These are phyloP conservation scores for Chrysocyon brachyurus DNA, from an alignment of 2,797 vertebrate species.

Conservation along the genomic window DNA sequence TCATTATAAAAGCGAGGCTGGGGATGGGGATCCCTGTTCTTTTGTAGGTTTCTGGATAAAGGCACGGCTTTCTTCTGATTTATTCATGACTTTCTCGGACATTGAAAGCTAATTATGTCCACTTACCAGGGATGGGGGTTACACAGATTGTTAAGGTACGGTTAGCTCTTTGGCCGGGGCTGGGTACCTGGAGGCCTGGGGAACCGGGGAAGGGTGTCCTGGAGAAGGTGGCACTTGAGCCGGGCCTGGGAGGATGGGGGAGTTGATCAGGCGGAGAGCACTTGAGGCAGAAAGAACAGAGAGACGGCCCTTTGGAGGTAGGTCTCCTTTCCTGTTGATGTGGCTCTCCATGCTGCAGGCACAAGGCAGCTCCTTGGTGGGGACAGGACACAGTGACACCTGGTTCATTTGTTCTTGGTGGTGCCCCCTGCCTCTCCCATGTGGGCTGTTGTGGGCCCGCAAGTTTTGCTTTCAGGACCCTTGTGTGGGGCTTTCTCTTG, in stretches of 20 bases:
- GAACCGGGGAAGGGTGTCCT: background rate
- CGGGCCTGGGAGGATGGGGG: background rate
- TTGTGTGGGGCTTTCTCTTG: background rate
- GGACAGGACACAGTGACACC: background rate
- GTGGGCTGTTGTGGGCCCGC: accelerated
- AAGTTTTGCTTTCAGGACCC: background rate
- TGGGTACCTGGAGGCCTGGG: background rate
- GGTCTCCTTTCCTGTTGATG: background rate
- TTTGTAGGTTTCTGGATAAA: background rate
- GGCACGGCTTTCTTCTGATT: background rate
- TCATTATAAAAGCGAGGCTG: conserved; percentile 64
- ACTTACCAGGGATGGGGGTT: background rate
- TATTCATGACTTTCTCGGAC: background rate
- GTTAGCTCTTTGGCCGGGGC: background rate
- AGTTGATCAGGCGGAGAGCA: background rate
- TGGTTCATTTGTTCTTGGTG: background rate
- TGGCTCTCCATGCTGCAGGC: background rate
- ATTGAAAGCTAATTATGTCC: background rate
- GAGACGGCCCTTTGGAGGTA: background rate
- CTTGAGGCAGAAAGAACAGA: background rate
- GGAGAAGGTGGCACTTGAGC: background rate
- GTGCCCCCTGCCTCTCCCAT: background rate
- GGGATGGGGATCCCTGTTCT: background rate
- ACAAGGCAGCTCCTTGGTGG: background rate
- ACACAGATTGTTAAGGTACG: background rate